A percentile compares a stretch with the other conserved stretches of the same genome.
phyloP scores from a whole-genome alignment of 35 echinoderm and acorn worm species.

The Apostichopus japonicus region DNA sequence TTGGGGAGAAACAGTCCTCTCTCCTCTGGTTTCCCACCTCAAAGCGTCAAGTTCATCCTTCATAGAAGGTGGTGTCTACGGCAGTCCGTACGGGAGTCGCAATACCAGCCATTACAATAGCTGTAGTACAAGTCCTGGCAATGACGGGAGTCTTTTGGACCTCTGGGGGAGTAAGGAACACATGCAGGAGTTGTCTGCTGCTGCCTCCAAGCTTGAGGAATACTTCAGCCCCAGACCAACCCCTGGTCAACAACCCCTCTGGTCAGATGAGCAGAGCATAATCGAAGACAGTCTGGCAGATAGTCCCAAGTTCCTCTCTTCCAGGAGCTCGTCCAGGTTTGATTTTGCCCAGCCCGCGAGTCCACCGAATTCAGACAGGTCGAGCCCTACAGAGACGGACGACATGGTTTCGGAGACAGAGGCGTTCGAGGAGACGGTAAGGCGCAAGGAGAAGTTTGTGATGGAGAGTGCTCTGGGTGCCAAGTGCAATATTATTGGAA shows the following conservation, averaged over 20 bases:
- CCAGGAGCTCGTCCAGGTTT: conserved; percentile 94
- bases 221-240: conserved; percentile 72
- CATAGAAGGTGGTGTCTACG: conserved; percentile 97
- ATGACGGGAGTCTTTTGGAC: conserved; percentile 81
- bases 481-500: conserved; percentile 68
- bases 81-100: conserved; percentile 91
- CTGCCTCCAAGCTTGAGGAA: conserved; percentile 73
- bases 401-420: conserved; percentile 95
- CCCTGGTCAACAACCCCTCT: not conserved
- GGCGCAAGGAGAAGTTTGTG: conserved; percentile 71
- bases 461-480: conserved; percentile 39
- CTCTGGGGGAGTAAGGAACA: conserved; percentile 78
- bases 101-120: conserved; percentile 97
- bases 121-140: conserved; percentile 87
- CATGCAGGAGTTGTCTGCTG: conserved; percentile 63
- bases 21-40: conserved; percentile 49
- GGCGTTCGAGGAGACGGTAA: conserved; percentile 80
- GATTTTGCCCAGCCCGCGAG: conserved; percentile 83
- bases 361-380: conserved; percentile 62
- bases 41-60: conserved; percentile 61
- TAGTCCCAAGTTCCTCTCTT: conserved; percentile 87
- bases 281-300: conserved; percentile 92
- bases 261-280: conserved; percentile 81
- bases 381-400: conserved; percentile 88
- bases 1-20: conserved; percentile 73